Evolutionary conservation across 2,888 invertebrate species (phyloP).

Genomic region (Papilio demoleus): DNA sequence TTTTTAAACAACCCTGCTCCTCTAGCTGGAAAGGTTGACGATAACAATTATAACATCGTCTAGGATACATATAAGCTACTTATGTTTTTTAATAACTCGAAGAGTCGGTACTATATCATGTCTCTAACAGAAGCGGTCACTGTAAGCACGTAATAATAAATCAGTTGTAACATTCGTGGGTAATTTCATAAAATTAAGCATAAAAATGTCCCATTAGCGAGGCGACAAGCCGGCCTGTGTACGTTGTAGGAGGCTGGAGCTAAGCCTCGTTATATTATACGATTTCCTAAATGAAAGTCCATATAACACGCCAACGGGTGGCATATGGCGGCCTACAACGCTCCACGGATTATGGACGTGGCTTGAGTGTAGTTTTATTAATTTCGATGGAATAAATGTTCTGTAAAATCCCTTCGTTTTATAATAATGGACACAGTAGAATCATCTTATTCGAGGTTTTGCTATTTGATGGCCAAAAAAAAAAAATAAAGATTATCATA

Average conservation of each 20-base stretch:
- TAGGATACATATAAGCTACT: too few species aligned
- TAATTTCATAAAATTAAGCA: slow-evolving; percentile 69
- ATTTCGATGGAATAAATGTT: not conserved
- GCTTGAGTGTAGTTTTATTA: slow-evolving; percentile 28
- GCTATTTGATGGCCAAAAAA: too few species aligned
- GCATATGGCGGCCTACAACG: slow-evolving; percentile 65
- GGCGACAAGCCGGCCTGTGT: slow-evolving; percentile 32
- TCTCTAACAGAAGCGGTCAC: not conserved
- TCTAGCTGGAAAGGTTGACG: too few species aligned
- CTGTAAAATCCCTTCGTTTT: not conserved
- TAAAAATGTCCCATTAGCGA: slow-evolving; percentile 78
- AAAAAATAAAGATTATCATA: too few species aligned
- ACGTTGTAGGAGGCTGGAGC: slow-evolving; percentile 41
- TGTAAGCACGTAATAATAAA: slow-evolving; percentile 9
- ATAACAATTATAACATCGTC: too few species aligned
- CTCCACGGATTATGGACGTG: slow-evolving; percentile 53
- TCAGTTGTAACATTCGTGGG: slow-evolving; percentile 26
- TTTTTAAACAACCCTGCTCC: too few species aligned
- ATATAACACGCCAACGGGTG: slow-evolving; percentile 77
- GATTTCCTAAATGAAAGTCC: slow-evolving; percentile 81
- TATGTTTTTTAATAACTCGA: too few species aligned
- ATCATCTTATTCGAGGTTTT: too few species aligned
- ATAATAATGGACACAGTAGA: too few species aligned
- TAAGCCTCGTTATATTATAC: slow-evolving; percentile 75
- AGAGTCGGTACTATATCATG: too few species aligned